phyloP scores from a whole-genome alignment of 2,888 invertebrate species.

The Dryomyza anilis region DNA sequence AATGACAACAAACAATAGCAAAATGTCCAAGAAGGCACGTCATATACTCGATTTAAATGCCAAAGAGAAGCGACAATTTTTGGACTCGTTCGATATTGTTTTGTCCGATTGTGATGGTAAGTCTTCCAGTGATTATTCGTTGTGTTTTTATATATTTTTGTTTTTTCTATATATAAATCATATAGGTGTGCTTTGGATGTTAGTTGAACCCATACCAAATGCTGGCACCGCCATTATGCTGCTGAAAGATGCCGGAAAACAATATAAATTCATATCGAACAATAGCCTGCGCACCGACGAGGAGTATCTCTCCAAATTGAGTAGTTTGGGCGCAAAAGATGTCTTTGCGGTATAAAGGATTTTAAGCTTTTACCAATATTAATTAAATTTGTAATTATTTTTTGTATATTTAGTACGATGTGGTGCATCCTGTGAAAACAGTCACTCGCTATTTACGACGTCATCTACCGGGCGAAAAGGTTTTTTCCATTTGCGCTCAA shows the following conservation, averaged over 20 bases:
- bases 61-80: slow-evolving; percentile 47
- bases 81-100: slow-evolving; percentile 63
- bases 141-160: background rate
- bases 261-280: slow-evolving; percentile 54
- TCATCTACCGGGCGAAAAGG: slow-evolving; percentile 56
- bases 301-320: slow-evolving; percentile 43
- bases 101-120: slow-evolving; percentile 67
- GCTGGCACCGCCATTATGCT: slow-evolving; percentile 49
- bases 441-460: slow-evolving; percentile 59
- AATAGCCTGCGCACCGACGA: slow-evolving; percentile 49
- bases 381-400: background rate
- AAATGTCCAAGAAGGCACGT: slow-evolving; percentile 9
- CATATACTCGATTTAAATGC: slow-evolving; percentile 32
- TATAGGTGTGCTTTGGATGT: slow-evolving; percentile 61
- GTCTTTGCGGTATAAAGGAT: no score
- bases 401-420: slow-evolving; percentile 41
- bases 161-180: background rate
- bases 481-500: slow-evolving; percentile 54
- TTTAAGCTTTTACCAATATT: slow-evolving; percentile 47
- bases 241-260: slow-evolving; percentile 57
- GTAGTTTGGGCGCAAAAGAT: slow-evolving; percentile 42
- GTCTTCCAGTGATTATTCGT: no score
- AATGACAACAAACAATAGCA: background rate
- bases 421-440: slow-evolving; percentile 58
- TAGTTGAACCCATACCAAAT: slow-evolving; percentile 50